Conservation (phyloP, 2,113 vertebrate genomes). For the Halcyon malimbica region DNA sequence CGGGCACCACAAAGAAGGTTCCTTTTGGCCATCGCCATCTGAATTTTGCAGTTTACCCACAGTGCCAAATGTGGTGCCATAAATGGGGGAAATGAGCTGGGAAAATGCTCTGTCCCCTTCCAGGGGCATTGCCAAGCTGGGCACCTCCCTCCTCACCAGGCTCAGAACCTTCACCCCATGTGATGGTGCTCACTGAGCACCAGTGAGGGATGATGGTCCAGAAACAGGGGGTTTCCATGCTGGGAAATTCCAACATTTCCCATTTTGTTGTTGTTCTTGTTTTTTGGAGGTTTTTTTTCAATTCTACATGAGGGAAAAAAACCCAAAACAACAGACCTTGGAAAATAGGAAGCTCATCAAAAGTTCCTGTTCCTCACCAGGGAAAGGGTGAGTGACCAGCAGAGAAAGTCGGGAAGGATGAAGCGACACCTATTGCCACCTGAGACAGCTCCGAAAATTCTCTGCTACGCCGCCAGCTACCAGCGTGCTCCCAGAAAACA, state of each 20-base stretch:
- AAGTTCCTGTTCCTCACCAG: background rate
- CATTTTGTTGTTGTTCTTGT: background rate
- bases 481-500: background rate
- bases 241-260: background rate
- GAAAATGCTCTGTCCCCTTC: background rate
- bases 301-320: background rate
- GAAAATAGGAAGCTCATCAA: background rate
- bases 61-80: background rate
- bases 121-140: background rate
- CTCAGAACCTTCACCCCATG: background rate
- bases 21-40: fast-evolving
- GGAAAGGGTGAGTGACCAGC: background rate
- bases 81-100: background rate
- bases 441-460: background rate
- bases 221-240: fast-evolving
- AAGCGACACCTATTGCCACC: background rate
- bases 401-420: background rate
- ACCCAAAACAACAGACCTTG: background rate
- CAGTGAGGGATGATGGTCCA: fast-evolving
- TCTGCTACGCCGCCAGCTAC: background rate
- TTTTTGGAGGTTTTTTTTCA: background rate
- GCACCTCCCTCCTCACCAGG: background rate
- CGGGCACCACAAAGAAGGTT: background rate
- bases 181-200: fast-evolving
- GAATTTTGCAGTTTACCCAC: background rate